These are phyloP conservation scores for Vannuccia rotundouncinata DNA, from an alignment of 2,888 invertebrate genomes.

Conservation along the genomic window DNA sequence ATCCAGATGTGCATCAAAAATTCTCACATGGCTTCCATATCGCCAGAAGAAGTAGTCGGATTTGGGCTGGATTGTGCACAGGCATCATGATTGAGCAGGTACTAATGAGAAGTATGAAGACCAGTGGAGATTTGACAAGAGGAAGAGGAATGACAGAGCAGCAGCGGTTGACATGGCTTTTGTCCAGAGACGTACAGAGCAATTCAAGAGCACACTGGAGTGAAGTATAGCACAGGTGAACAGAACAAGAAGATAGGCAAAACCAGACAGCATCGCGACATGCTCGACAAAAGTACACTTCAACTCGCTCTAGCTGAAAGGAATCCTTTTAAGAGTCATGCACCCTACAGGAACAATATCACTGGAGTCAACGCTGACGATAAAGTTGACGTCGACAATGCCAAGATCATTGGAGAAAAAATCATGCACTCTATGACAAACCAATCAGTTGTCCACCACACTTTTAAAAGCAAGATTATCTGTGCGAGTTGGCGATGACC, in stretches of 20 bases:
- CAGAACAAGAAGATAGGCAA: conserved; percentile 17
- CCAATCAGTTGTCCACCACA: background rate
- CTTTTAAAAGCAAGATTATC: conserved; percentile 30
- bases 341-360: background rate
- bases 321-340: background rate
- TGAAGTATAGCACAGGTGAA: conserved; percentile 2
- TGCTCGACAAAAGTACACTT: background rate
- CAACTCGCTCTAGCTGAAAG: background rate
- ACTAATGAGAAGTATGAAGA: background rate
- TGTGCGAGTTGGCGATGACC: background rate
- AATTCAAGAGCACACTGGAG: background rate
- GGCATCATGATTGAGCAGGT: background rate
- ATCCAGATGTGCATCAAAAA: conserved; percentile 27
- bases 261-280: background rate
- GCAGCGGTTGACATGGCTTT: background rate
- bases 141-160: background rate
- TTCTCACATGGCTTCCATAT: background rate
- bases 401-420: background rate
- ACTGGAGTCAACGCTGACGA: background rate
- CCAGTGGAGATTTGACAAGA: background rate
- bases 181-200: background rate
- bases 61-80: background rate
- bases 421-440: background rate
- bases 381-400: background rate
- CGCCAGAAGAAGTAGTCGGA: background rate